These are phyloP conservation scores for Paracyclopina nana DNA, from an alignment of 1,140 invertebrate species.

Conservation along the genomic window DNA sequence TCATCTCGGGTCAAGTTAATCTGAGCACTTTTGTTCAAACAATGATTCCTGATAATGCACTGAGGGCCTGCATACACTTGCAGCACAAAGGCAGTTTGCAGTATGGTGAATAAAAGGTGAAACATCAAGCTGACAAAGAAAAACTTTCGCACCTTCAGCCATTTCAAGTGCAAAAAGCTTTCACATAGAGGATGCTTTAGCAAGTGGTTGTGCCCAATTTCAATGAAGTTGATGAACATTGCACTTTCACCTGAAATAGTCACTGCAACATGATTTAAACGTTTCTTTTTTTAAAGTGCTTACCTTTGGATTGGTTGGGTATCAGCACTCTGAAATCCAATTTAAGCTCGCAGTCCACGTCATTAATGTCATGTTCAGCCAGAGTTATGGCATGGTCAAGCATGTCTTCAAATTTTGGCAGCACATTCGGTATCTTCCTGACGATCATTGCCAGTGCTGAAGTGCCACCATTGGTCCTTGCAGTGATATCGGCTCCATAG, in stretches of 20 bases:
- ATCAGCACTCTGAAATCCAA: constrained; percentile 31
- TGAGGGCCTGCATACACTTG: constrained; percentile 2
- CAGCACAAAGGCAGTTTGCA: constrained; percentile 22
- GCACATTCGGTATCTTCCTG: constrained; percentile 49
- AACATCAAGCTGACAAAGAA: constrained; percentile 55
- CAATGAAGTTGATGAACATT: constrained; percentile 21
- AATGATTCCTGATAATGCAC: constrained; percentile 11
- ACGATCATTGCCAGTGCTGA: constrained; percentile 55
- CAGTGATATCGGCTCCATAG: constrained; percentile 60
- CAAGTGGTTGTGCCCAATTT: constrained; percentile 20
- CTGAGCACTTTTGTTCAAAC: constrained; percentile 1
- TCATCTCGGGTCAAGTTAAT: constrained; percentile 8
- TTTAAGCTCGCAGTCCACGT: constrained; percentile 57
- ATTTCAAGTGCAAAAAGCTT: constrained; percentile 26
- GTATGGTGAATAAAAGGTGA: constrained; percentile 53
- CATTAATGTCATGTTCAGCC: constrained; percentile 55
- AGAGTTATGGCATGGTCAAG: constrained; percentile 52
- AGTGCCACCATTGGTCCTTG: constrained; percentile 56
- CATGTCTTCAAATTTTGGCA: constrained; percentile 47
- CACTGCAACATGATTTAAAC: too few relatives aligned
- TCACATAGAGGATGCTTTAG: constrained; percentile 22
- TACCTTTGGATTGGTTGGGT: constrained; percentile 14
- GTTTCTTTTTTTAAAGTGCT: too few relatives aligned
- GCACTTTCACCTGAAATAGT: constrained; percentile 17
- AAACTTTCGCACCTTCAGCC: constrained; percentile 70